Base-by-base conservation (phyloP, 2,888 invertebrate species). In the Drosophila atripex region DNA sequence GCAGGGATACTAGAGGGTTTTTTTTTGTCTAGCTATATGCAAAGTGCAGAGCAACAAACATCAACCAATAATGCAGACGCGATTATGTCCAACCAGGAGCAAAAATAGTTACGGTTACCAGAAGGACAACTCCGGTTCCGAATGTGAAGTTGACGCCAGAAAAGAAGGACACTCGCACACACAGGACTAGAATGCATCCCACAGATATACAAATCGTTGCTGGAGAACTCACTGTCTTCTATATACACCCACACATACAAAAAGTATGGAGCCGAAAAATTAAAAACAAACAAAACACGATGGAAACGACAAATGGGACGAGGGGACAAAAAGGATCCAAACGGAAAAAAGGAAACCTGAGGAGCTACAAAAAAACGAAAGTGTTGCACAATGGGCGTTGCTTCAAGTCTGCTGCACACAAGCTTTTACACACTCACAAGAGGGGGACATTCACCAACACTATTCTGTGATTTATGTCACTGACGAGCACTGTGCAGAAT, bases 1-100 rank as follows among this genome's bases (percentile, higher is more conserved):
- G 21, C 55, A 18, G 39, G 35, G 60, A 14, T 39, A 23, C 53
- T 51, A 49, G 53, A 45, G 50, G 49, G 61, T 51, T 53, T 45
- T 75, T 63, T 74, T 61, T 61, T 39, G 30, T 39, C 16, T 18
- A 21, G 61, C 47, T n/a, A 16, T 75, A 77, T 86, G 77, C 71
- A 75, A 75, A 83, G 71, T 61, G 52, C 60, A 55, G 64, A 51
- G 43, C 61, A 74, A 63, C 70, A 74, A 90, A 88, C 89, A 90
- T 90, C 90, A 90, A 90, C 89, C 90, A 90, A 90, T 90, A 90
- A 90, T 90, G 90, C 90, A 90, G 88, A 88, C 90, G 90, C 89
- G 90, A 90, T 90, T 90, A 90, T 90, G 90, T 90, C 88, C 89
- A 78, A 72, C 69, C 65, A 69, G 57, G 53, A 58, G 59, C 59